Percentiles rank a stretch among this genome's conserved stretches.
phyloP scores from a whole-genome alignment of 2,113 vertebrate genomes.

The Odontophorus gujanensis region DNA sequence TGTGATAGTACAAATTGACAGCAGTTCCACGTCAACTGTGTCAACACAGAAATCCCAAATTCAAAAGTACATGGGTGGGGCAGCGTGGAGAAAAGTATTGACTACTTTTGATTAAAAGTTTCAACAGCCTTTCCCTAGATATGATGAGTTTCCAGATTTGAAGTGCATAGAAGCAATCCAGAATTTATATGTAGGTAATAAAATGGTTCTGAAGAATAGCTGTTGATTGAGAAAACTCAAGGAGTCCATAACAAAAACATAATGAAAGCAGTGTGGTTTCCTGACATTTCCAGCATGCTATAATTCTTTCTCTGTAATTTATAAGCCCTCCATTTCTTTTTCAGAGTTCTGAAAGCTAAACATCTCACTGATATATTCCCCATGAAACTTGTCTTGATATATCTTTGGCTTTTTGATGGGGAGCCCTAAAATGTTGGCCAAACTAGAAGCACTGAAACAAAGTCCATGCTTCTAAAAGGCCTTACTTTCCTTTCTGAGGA shows the following conservation, averaged over 20 bases:
- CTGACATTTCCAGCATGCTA: background rate
- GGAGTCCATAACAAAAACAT: background rate
- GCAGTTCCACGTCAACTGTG: background rate
- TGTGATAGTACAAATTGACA: background rate
- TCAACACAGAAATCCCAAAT: conserved; percentile 7
- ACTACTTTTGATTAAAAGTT: background rate
- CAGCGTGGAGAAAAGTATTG: background rate
- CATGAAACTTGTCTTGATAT: background rate
- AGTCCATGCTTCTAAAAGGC: background rate
- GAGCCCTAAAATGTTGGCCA: background rate
- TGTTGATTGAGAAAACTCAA: conserved; percentile 18
- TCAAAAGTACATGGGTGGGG: background rate
- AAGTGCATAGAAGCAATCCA: background rate
- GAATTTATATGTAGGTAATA: background rate
- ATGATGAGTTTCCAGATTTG: background rate
- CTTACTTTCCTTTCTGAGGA: background rate
- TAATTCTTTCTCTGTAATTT: background rate
- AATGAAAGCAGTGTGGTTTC: conserved; percentile 25
- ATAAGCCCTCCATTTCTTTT: conserved; percentile 26
- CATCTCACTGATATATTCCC: background rate
- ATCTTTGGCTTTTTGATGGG: background rate
- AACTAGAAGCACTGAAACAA: background rate
- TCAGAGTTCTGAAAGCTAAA: background rate
- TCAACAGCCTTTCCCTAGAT: background rate
- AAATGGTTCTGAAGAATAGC: background rate